Evolutionary conservation across 2,797 vertebrate species (phyloP), one percentile per base, ranked within the genome.

Genomic region (Botia almorhae): DNA sequence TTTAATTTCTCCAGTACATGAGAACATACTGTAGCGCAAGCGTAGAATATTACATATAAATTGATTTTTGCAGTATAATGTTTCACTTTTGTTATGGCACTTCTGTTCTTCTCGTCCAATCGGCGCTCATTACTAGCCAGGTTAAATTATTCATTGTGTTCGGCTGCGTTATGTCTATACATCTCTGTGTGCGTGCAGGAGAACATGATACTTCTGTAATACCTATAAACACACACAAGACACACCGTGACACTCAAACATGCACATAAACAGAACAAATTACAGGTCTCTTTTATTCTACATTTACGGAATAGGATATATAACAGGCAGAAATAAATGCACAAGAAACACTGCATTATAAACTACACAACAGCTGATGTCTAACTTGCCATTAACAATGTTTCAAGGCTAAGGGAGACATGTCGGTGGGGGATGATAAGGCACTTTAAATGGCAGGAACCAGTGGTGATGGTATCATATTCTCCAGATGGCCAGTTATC

Each of bases 401-500:
- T 4, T n/a, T 83, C n/a, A 69, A 60, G 56, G 69, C 55, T 16
- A 43, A 79, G 4, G n/a, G 7, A 70, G 58, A 69, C n/a, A 17
- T 61, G 51, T 29, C n/a, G 19, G 60, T n/a, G 60, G 60, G 73
- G 73, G 78, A 21, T 58, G 43, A 76, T 29, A 68, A 78, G 19
- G 23, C 60, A 74, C 68, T 85, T 82, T 69, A 82, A 85, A 84
- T 68, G 65, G 74, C 76, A 84, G 72, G 76, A 86, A 81, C 73
- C 67, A 67, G 60, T 78, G 63, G 67, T 51, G 80, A 86, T 85
- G 0, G 67, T 81, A 87, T 87, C 63, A 29, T 80, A 76, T 87
- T 84, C 83, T 87, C 87, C 85, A 88, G 84, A 87, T 88, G 85
- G 85, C 74, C n/a, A 17, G 26, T 81, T 26, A 81, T 82, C 77